These are phyloP conservation scores for Centrocercus urophasianus DNA, from an alignment of 2,113 vertebrate species.

Conservation along the genomic window DNA sequence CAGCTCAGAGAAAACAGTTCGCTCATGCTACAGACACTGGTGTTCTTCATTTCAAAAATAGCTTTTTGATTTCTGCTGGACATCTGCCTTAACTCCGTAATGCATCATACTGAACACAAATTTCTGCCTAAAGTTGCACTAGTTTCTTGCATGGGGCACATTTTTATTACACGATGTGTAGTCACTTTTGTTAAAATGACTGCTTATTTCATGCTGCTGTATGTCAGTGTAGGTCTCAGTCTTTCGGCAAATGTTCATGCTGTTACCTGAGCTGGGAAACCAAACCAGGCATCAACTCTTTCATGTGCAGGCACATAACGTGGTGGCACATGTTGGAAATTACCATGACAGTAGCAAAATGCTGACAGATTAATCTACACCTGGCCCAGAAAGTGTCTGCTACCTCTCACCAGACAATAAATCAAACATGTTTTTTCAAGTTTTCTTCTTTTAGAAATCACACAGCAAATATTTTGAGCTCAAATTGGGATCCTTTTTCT, in stretches of 20 bases:
- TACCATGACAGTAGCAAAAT: conserved; percentile 19
- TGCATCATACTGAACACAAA: neutral
- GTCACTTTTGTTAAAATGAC: neutral
- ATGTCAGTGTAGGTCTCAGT: neutral
- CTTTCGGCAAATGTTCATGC: neutral
- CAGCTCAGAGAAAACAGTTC: neutral
- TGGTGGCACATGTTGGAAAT: conserved; percentile 65
- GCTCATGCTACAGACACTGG: neutral
- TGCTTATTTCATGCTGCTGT: conserved; percentile 30
- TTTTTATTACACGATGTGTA: neutral
- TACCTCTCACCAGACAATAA: conserved; percentile 6
- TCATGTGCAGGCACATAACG: conserved; percentile 1
- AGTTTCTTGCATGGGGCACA: neutral
- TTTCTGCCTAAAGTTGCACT: neutral
- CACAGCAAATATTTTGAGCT: conserved; percentile 29
- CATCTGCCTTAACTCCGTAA: neutral
- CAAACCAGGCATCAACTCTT: conserved; percentile 20
- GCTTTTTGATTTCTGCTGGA: neutral
- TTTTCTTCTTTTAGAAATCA: conserved; percentile 68
- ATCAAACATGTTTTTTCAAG: conserved; percentile 52
- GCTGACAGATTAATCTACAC: conserved; percentile 63
- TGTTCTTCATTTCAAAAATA: neutral
- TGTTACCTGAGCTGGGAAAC: conserved; percentile 61
- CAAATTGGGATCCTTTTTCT: conserved; percentile 19
- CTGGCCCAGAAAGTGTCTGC: conserved; percentile 10